These are phyloP conservation scores for Montipora foliosa DNA, from an alignment of 64 coral and sea anemone species.

Conservation along the genomic window DNA sequence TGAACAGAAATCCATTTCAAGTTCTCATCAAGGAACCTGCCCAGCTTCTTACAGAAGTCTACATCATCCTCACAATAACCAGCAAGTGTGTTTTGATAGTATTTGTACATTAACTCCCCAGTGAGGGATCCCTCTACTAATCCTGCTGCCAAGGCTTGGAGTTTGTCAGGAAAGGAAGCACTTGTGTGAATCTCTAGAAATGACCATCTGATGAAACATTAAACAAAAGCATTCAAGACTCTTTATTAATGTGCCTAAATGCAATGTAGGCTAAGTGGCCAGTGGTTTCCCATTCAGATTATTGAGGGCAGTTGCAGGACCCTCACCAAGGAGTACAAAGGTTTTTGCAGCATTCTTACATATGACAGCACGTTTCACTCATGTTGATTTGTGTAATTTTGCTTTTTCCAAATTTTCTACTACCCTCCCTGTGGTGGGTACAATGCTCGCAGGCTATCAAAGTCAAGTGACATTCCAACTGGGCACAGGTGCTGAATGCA, in stretches of 20 bases:
- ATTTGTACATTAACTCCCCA: constrained; percentile 76
- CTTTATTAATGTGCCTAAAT: too few relatives aligned
- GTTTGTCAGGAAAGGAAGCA: constrained; percentile 68
- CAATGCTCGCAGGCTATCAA: not conserved
- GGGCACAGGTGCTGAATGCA: constrained; percentile 65
- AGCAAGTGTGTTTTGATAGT: constrained; percentile 72
- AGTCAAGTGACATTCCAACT: constrained; percentile 21
- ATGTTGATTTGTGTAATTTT: too few relatives aligned
- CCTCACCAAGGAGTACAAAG: too few relatives aligned
- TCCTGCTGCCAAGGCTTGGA: constrained; percentile 81
- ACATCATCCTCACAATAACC: constrained; percentile 73
- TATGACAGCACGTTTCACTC: too few relatives aligned
- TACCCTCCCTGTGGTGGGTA: too few relatives aligned
- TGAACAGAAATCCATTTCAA: constrained; percentile 54
- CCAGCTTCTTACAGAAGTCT: constrained; percentile 77
- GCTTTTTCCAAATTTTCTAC: too few relatives aligned
- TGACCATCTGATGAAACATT: constrained; percentile 68
- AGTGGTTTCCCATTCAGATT: too few relatives aligned
- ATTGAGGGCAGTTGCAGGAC: too few relatives aligned
- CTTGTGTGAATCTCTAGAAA: constrained; percentile 84
- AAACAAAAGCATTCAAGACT: too few relatives aligned
- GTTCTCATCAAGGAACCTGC: constrained; percentile 67
- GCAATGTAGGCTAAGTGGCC: too few relatives aligned
- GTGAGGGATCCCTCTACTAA: constrained; percentile 90
- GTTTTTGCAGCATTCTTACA: too few relatives aligned